A percentile compares a stretch with the other conserved stretches of the same genome.
Conservation (phyloP, 2,113 vertebrate species). For the Pseudorasbora parva region DNA sequence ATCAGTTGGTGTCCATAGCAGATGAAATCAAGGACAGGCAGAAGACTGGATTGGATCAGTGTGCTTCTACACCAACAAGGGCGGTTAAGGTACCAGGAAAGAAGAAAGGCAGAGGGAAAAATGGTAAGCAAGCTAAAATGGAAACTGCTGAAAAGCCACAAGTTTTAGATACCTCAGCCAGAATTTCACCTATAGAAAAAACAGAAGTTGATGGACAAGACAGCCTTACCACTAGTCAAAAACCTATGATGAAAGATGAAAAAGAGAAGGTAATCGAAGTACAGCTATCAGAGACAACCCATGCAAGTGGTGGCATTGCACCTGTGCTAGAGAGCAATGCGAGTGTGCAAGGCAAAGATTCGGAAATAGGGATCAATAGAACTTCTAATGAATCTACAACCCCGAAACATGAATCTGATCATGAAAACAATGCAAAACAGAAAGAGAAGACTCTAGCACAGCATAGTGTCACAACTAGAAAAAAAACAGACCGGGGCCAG, state of each 20-base stretch:
- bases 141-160: neutral
- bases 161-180: neutral
- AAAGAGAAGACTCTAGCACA: slow-evolving; percentile 17
- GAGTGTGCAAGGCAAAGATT: neutral
- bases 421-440: neutral
- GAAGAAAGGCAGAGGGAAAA: slow-evolving; percentile 39
- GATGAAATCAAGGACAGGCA: slow-evolving; percentile 5
- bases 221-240: neutral
- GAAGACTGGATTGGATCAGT: neutral
- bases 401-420: slow-evolving; percentile 12
- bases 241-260: neutral
- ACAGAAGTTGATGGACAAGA: neutral
- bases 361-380: neutral
- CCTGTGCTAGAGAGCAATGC: neutral
- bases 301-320: slow-evolving; percentile 19
- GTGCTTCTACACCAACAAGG: neutral
- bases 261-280: slow-evolving; percentile 3
- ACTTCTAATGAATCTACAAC: neutral
- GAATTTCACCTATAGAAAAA: neutral
- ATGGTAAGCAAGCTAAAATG: slow-evolving; percentile 36
- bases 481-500: neutral
- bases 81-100: slow-evolving; percentile 19
- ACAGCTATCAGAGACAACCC: slow-evolving; percentile 16
- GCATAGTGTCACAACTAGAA: neutral
- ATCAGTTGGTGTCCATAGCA: neutral